A percentile compares a stretch with the other conserved stretches of the same genome.
Conservation (phyloP, 2,113 vertebrate species). For the Rhegmatorhina hoffmannsi region DNA sequence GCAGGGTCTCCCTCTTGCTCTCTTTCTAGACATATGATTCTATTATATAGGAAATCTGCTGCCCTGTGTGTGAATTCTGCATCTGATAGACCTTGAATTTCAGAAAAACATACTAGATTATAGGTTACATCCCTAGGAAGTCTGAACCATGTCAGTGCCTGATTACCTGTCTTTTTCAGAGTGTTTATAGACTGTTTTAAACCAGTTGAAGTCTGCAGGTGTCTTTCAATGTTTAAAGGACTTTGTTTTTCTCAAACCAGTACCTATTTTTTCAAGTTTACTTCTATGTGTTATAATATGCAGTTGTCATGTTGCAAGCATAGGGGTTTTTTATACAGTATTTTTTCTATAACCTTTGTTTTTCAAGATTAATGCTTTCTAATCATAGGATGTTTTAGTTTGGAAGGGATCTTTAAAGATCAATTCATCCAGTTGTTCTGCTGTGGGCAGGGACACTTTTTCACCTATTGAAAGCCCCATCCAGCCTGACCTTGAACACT, state of each 20-base stretch:
- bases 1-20: background rate
- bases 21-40: background rate
- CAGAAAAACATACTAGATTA: background rate
- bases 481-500: background rate
- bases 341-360: background rate
- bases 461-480: background rate
- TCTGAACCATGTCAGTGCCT: background rate
- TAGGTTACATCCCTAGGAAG: background rate
- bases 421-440: background rate
- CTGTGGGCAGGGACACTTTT: background rate
- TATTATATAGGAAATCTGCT: background rate
- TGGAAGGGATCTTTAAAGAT: background rate
- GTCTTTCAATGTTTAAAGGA: background rate
- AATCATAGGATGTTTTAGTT: background rate
- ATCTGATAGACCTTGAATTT: background rate
- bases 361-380: background rate
- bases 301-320: background rate
- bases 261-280: background rate
- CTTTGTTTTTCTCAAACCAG: slow-evolving; percentile 4
- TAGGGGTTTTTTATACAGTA: background rate
- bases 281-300: background rate
- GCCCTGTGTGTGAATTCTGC: background rate
- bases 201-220: background rate
- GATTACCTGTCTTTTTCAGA: slow-evolving; percentile 23
- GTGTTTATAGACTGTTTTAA: background rate